A percentile compares a stretch with the other conserved stretches of the same genome.
These are phyloP conservation scores for Barbus barbus DNA, from an alignment of 2,113 vertebrate genomes.

Conservation along the genomic window DNA sequence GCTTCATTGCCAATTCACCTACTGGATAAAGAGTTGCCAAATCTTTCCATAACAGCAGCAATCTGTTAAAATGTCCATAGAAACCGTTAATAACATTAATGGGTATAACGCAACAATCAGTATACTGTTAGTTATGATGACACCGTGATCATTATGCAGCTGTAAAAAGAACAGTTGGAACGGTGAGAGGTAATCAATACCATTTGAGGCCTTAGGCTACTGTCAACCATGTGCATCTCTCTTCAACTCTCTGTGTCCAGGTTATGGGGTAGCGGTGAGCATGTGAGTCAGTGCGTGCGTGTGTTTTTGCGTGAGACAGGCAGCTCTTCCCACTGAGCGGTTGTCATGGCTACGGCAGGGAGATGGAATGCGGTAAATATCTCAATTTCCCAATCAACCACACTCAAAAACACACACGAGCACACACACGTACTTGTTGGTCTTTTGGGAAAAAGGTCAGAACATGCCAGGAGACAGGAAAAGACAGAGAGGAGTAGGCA, in stretches of 20 bases:
- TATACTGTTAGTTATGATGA: neutral
- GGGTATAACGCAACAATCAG: neutral
- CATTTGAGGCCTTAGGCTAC: constrained; percentile 2
- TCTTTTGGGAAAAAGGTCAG: constrained; percentile 71
- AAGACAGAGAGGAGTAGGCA: neutral
- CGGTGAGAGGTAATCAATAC: constrained; percentile 26
- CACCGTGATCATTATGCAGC: neutral
- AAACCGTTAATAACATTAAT: neutral
- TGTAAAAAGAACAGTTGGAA: neutral
- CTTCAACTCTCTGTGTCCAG: constrained; percentile 8
- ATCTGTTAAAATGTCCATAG: constrained; percentile 16
- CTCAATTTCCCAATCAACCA: constrained; percentile 72
- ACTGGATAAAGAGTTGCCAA: neutral
- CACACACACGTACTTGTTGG: constrained; percentile 54
- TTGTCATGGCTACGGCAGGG: constrained; percentile 75
- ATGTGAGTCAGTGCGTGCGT: constrained; percentile 47
- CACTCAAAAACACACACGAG: constrained; percentile 1
- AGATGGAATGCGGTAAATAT: constrained; percentile 74
- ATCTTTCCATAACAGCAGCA: neutral
- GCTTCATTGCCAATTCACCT: constrained; percentile 14
- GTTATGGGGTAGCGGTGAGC: constrained; percentile 28
- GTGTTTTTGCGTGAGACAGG: constrained; percentile 70
- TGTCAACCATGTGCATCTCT: constrained; percentile 1
- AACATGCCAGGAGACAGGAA: constrained; percentile 65
- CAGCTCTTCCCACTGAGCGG: constrained; percentile 70